Percentiles rank a stretch among this genome's conserved stretches.
Conservation (phyloP, 1,140 invertebrate genomes). For the Drosophila elegans region DNA sequence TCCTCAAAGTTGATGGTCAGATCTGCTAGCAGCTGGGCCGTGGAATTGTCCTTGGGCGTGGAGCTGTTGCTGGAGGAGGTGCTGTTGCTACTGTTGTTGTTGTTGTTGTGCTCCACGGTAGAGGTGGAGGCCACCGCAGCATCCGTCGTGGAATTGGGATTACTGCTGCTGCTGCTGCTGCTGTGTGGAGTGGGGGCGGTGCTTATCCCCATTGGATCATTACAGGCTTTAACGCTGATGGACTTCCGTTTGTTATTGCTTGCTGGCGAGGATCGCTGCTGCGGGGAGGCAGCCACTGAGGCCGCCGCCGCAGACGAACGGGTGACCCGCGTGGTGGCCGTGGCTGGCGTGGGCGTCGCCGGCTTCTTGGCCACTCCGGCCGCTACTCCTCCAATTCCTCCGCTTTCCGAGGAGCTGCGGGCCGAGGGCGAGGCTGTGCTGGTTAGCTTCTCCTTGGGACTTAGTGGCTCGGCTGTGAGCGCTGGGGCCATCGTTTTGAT, state of each 20-base stretch:
- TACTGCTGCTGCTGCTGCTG: slow-evolving; percentile 13
- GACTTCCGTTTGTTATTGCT: slow-evolving; percentile 33
- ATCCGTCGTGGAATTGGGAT: slow-evolving; percentile 7
- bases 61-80: slow-evolving; percentile 33
- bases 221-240: slow-evolving; percentile 22
- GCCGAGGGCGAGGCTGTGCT: slow-evolving; percentile 70
- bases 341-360: slow-evolving; percentile 37
- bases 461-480: slow-evolving; percentile 86
- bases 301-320: slow-evolving; percentile 62
- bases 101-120: slow-evolving; percentile 11
- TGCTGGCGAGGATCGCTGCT: slow-evolving; percentile 5
- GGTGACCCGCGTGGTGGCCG: slow-evolving; percentile 67
- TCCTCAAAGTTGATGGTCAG: slow-evolving; percentile 72
- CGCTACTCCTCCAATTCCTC: slow-evolving; percentile 7
- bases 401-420: slow-evolving; percentile 48
- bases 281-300: slow-evolving; percentile 14
- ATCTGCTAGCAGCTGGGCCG: slow-evolving; percentile 72
- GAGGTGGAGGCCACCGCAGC: slow-evolving; percentile 40
- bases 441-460: slow-evolving; percentile 79
- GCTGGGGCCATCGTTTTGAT: slow-evolving; percentile 86
- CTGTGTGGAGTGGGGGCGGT: slow-evolving; percentile 60
- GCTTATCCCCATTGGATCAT: slow-evolving; percentile 77
- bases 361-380: slow-evolving; percentile 47
- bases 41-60: slow-evolving; percentile 68
- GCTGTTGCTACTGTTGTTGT: slow-evolving; percentile 12